Evolutionary conservation across 2,113 vertebrate genomes (phyloP).

Genomic region (Oncorhynchus tshawytscha): DNA sequence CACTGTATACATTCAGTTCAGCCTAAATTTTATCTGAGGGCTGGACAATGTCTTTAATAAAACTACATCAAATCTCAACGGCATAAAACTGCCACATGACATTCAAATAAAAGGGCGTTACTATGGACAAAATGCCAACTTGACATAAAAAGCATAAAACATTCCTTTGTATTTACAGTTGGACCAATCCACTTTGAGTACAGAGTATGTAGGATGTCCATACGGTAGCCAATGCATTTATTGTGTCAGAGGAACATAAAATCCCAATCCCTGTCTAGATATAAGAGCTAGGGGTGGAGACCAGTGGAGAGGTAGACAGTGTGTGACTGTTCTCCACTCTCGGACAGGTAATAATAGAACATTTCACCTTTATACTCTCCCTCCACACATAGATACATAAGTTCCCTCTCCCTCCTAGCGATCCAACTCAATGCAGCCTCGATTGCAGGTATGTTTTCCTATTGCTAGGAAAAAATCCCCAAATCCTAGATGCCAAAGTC

Average conservation of each 20-base stretch:
- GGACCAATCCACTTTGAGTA: no score
- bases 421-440: slow-evolving; percentile 57
- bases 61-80: background rate
- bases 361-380: slow-evolving; percentile 17
- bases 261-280: slow-evolving; percentile 26
- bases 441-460: slow-evolving; percentile 53
- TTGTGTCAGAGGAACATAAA: background rate
- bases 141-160: background rate
- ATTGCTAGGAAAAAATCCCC: background rate
- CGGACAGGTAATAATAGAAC: slow-evolving; percentile 41
- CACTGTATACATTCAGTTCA: no score
- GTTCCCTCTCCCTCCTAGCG: background rate
- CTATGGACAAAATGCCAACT: background rate
- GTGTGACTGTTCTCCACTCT: slow-evolving; percentile 53
- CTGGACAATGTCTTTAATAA: no score
- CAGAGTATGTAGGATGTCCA: background rate
- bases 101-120: background rate
- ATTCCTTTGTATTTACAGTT: background rate
- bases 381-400: background rate
- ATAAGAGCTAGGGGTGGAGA: slow-evolving; percentile 11
- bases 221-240: background rate
- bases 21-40: no score
- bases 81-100: background rate
- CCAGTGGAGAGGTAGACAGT: slow-evolving; percentile 48
- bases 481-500: no score